Conservation (phyloP, 2,888 invertebrate species). For the Dryococelus australis region DNA sequence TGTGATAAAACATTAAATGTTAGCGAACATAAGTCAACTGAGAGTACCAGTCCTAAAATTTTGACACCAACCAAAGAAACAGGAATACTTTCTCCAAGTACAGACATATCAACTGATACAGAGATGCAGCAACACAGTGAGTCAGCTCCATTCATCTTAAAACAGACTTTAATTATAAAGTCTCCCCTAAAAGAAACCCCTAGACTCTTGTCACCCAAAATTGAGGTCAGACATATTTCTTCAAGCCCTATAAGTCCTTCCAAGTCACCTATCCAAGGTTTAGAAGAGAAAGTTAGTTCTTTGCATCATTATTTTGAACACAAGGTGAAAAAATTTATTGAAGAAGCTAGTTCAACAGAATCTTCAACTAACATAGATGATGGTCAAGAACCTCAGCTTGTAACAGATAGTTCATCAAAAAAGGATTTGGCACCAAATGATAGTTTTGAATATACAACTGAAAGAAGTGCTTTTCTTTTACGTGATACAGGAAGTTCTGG, state of each 20-base stretch:
- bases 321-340: slow-evolving; percentile 27
- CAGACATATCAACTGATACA: background rate
- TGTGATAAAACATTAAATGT: background rate
- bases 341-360: slow-evolving; percentile 25
- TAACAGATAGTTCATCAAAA: background rate
- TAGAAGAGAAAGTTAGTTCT: slow-evolving; percentile 23
- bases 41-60: background rate
- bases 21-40: background rate
- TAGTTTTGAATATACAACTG: slow-evolving; percentile 29
- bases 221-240: background rate
- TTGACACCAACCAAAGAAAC: slow-evolving; percentile 12
- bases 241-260: slow-evolving; percentile 24
- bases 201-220: slow-evolving; percentile 21
- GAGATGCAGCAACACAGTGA: slow-evolving; percentile 23
- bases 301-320: slow-evolving; percentile 17
- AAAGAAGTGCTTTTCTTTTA: slow-evolving; percentile 28
- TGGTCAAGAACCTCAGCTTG: slow-evolving; percentile 17
- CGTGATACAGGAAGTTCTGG: slow-evolving; percentile 37
- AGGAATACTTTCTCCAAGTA: background rate
- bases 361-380: slow-evolving; percentile 21
- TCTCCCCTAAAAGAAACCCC: slow-evolving; percentile 13
- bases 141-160: background rate
- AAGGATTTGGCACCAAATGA: slow-evolving; percentile 24
- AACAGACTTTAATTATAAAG: slow-evolving; percentile 19
- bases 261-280: slow-evolving; percentile 1